Conservation (phyloP, 1,140 invertebrate species). For the Eubasilissa regina region DNA sequence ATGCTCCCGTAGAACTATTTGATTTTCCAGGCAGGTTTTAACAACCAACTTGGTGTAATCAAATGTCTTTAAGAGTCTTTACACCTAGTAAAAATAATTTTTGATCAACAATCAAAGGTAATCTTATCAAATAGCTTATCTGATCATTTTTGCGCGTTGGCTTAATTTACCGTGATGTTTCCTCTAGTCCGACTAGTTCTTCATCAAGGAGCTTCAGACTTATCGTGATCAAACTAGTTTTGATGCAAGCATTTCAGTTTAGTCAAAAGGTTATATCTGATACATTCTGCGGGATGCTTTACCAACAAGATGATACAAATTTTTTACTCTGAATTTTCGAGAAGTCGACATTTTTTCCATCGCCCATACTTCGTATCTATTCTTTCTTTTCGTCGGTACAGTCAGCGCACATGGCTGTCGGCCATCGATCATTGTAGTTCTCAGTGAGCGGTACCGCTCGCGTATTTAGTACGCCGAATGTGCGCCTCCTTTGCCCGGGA, state of each 20-base stretch:
- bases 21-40: too few species aligned
- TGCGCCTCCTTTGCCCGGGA: conserved; percentile 58
- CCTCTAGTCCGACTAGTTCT: too few species aligned
- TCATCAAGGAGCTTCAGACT: neutral
- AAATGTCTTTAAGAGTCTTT: too few species aligned
- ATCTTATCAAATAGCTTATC: too few species aligned
- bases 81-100: too few species aligned
- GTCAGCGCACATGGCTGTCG: conserved; percentile 58
- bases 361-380: conserved; percentile 26
- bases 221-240: neutral
- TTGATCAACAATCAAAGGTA: too few species aligned
- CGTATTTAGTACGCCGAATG: conserved; percentile 60
- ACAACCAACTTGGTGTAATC: too few species aligned
- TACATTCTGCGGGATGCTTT: neutral
- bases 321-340: neutral
- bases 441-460: conserved; percentile 56
- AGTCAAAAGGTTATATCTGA: too few species aligned
- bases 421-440: conserved; percentile 58
- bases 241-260: too few species aligned
- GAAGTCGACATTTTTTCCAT: neutral
- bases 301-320: neutral
- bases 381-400: conserved; percentile 59
- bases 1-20: too few species aligned
- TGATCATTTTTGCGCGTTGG: too few species aligned
- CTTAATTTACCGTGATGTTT: too few species aligned